Conservation (phyloP, 1,140 invertebrate species). For the Diachasmimorpha longicaudata region DNA sequence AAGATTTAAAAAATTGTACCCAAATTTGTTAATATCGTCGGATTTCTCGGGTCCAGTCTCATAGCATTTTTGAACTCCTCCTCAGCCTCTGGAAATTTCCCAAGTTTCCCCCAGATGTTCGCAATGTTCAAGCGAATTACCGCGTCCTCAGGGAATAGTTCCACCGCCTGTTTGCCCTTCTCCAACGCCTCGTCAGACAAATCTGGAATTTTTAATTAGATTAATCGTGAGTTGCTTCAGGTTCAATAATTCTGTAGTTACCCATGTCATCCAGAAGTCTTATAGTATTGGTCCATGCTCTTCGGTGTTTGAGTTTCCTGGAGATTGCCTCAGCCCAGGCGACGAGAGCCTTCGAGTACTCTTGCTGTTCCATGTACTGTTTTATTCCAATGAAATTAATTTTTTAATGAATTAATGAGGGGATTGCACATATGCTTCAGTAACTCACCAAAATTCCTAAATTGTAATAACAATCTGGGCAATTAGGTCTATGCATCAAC, state of each 20-base stretch:
- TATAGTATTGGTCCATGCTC: constrained; percentile 92
- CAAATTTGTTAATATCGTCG: constrained; percentile 84
- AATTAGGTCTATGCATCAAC: constrained; percentile 75
- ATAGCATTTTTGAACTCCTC: constrained; percentile 80
- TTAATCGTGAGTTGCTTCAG: neutral
- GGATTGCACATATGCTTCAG: neutral
- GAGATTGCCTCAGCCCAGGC: constrained; percentile 83
- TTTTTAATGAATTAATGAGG: too few species aligned
- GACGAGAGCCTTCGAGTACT: constrained; percentile 67
- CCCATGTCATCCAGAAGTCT: constrained; percentile 86
- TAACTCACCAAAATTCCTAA: constrained; percentile 85
- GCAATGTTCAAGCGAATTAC: constrained; percentile 85
- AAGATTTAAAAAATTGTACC: constrained; percentile 64
- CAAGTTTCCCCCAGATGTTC: constrained; percentile 86
- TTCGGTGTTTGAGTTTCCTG: constrained; percentile 77
- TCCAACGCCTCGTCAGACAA: constrained; percentile 73
- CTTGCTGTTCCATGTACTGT: constrained; percentile 71
- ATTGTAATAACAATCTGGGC: constrained; percentile 95
- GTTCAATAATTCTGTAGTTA: constrained; percentile 46
- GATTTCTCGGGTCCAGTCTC: constrained; percentile 69
- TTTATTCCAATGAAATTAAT: constrained; percentile 17
- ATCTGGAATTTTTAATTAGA: constrained; percentile 53
- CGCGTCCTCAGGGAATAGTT: constrained; percentile 73
- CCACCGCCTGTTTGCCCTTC: constrained; percentile 72
- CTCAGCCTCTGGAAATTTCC: constrained; percentile 80